phyloP scores from a whole-genome alignment of 2,113 vertebrate species.

The Macquaria australasica region DNA sequence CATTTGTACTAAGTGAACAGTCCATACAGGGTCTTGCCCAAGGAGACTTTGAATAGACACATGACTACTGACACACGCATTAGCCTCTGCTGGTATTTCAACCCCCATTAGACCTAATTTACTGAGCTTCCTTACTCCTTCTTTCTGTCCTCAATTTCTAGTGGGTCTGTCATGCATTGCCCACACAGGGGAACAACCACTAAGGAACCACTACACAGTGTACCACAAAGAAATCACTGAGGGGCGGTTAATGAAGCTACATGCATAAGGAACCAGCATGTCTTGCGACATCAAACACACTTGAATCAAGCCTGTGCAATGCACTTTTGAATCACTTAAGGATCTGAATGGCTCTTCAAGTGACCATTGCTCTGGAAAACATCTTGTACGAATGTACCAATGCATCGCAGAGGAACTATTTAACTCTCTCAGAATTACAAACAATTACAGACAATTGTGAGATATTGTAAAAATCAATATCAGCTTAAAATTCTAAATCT shows the following conservation, averaged over 20 bases:
- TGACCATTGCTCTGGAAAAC: neutral
- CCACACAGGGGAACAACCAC: neutral
- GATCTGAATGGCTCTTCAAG: neutral
- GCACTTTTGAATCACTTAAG: neutral
- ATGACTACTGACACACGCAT: neutral
- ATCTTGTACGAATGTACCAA: neutral
- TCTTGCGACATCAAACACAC: neutral
- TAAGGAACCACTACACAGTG: conserved; percentile 7
- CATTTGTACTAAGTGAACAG: conserved; percentile 8
- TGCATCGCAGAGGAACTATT: neutral
- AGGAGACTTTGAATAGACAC: neutral
- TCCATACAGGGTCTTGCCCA: neutral
- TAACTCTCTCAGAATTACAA: neutral
- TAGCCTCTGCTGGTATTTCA: conserved; percentile 16
- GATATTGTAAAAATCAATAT: neutral
- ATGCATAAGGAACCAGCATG: neutral
- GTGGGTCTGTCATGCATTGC: neutral
- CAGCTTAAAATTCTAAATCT: neutral
- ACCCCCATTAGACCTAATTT: conserved; percentile 50
- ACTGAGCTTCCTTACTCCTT: conserved; percentile 16
- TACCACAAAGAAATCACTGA: conserved; percentile 12
- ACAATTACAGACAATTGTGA: neutral
- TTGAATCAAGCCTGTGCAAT: neutral
- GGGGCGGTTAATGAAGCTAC: conserved; percentile 2
- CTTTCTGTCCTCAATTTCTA: conserved; percentile 26